phyloP scores from a whole-genome alignment of 1,140 invertebrate genomes.

The Pogonognathellus flavescens region DNA sequence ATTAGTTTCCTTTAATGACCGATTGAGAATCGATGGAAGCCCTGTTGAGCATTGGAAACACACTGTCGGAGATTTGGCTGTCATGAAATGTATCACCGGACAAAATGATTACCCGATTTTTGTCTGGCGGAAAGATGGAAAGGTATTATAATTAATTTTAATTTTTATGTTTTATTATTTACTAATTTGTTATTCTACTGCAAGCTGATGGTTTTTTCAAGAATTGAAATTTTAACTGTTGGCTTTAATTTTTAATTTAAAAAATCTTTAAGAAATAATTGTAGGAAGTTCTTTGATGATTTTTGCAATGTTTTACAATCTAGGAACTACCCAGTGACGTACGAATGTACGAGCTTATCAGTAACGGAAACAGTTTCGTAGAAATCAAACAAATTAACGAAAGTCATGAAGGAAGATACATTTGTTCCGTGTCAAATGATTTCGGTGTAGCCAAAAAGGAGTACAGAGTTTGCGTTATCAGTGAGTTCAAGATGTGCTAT shows the following conservation, averaged over 20 bases:
- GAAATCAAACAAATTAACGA: constrained; percentile 39
- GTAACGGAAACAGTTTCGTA: constrained; percentile 60
- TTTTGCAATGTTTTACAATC: neutral
- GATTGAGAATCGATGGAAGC: constrained; percentile 54
- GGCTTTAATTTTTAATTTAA: no score
- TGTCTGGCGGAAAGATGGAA: constrained; percentile 55
- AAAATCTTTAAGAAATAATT: no score
- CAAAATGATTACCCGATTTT: constrained; percentile 55
- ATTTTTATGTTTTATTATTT: constrained; percentile 19
- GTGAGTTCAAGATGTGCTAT: constrained; percentile 27
- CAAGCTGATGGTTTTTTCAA: no score
- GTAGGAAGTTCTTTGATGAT: neutral
- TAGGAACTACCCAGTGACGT: constrained; percentile 26
- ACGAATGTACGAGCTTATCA: constrained; percentile 54
- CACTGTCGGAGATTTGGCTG: constrained; percentile 41
- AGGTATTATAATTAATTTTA: constrained; percentile 28
- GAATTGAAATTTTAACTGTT: no score
- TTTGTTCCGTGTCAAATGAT: constrained; percentile 55
- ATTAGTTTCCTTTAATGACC: neutral
- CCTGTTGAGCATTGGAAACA: constrained; percentile 54
- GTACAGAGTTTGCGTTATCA: constrained; percentile 54
- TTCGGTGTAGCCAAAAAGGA: constrained; percentile 56
- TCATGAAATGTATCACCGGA: constrained; percentile 55
- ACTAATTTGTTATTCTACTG: neutral
- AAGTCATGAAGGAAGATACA: constrained; percentile 49